phyloP scores from a whole-genome alignment of 2,797 vertebrate genomes.

The Poecilia picta region DNA sequence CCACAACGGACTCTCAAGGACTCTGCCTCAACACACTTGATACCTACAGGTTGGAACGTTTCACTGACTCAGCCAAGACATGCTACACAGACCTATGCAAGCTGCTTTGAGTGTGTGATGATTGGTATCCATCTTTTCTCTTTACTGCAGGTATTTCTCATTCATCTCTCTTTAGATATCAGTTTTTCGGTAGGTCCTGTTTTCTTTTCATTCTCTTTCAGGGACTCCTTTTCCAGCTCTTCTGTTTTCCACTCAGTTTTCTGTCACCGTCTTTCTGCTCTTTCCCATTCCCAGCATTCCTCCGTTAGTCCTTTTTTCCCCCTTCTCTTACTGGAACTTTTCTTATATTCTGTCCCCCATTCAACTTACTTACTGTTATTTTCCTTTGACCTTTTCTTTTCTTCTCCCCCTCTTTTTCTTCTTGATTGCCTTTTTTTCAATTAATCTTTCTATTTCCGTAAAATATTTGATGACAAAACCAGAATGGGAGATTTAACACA shows the following conservation, averaged over 20 bases:
- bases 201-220: constrained; percentile 38
- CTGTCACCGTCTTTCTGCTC: constrained; percentile 63
- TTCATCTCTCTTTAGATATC: constrained; percentile 56
- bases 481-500: constrained; percentile 48
- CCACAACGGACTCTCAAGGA: not conserved
- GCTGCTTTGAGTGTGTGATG: constrained; percentile 1
- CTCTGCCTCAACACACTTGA: not conserved
- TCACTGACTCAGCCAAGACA: not conserved
- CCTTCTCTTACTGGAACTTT: constrained; percentile 46
- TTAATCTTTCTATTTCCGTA: constrained; percentile 24
- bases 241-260: constrained; percentile 55
- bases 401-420: constrained; percentile 12
- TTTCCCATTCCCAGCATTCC: constrained; percentile 71
- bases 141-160: constrained; percentile 29
- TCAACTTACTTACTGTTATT: constrained; percentile 59
- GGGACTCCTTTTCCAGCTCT: constrained; percentile 40
- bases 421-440: not conserved
- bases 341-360: constrained; percentile 45
- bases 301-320: constrained; percentile 43
- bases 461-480: constrained; percentile 59
- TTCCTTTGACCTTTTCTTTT: constrained; percentile 60
- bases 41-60: not conserved
- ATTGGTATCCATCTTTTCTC: constrained; percentile 22
- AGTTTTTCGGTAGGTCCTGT: constrained; percentile 48
- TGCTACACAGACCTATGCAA: not conserved